phyloP scores from a whole-genome alignment of 2,113 vertebrate genomes.

The Aythya baeri region DNA sequence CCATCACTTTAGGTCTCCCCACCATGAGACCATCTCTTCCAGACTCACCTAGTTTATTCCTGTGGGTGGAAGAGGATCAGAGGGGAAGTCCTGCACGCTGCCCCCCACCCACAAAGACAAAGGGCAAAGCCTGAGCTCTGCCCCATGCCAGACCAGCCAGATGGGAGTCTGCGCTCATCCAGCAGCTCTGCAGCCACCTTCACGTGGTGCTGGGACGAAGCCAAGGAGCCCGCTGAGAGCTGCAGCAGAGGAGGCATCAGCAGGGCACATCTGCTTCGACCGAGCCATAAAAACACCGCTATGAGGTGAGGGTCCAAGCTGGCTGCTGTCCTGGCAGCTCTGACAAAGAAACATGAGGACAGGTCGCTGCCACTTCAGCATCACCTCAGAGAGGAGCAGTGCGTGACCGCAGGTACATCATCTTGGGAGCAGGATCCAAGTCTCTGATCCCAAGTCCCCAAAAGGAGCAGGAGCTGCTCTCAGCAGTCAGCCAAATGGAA shows the following conservation, averaged over 20 bases:
- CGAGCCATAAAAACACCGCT: accelerated
- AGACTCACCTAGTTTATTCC: background rate
- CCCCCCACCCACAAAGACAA: background rate
- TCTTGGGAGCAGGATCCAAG: background rate
- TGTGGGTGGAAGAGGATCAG: background rate
- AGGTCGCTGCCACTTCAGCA: background rate
- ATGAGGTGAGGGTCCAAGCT: background rate
- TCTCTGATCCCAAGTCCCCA: no score
- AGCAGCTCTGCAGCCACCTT: background rate
- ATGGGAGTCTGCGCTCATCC: background rate
- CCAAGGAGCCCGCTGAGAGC: background rate
- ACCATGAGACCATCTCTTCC: background rate
- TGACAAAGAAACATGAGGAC: background rate
- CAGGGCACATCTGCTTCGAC: background rate
- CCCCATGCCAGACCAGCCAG: background rate
- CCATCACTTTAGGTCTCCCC: background rate
- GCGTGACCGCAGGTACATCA: accelerated
- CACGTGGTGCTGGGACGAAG: background rate
- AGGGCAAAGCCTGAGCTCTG: background rate
- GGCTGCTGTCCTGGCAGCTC: background rate
- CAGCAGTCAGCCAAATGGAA: background rate
- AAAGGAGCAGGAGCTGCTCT: no score
- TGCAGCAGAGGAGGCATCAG: background rate
- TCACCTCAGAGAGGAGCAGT: background rate
- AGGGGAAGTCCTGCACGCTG: background rate